Evolutionary conservation across 37 sponge, comb jelly and placozoan genomes (phyloP).

Genomic region (Hormiphora californensis): DNA sequence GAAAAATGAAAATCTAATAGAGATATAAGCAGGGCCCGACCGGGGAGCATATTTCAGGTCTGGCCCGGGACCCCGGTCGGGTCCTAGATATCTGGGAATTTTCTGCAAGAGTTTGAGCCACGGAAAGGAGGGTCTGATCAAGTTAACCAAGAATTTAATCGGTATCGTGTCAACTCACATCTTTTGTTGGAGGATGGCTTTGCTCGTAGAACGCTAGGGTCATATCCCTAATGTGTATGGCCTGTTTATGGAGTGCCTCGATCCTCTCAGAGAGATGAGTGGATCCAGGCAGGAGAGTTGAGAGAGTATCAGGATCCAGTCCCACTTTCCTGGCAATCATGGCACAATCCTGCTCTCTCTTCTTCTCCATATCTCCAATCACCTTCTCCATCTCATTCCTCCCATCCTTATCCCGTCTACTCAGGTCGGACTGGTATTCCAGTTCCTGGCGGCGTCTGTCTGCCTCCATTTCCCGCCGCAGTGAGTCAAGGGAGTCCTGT

Average conservation of each 20-base stretch:
- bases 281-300: background rate
- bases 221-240: background rate
- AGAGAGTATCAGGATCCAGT: background rate
- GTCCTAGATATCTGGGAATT: too few species aligned
- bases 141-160: background rate
- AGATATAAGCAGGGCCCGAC: too few species aligned
- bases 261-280: constrained; percentile 9
- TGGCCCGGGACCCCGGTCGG: too few species aligned
- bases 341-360: constrained; percentile 4
- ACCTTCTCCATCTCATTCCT: constrained; percentile 25
- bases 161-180: background rate
- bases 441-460: constrained; percentile 23
- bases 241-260: constrained; percentile 48
- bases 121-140: too few species aligned
- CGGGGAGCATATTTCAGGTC: too few species aligned
- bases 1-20: background rate
- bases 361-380: constrained; percentile 29
- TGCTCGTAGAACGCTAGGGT: constrained; percentile 33
- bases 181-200: constrained; percentile 26
- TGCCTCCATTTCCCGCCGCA: background rate
- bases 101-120: too few species aligned
- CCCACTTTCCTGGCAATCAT: background rate
- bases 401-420: background rate
- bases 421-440: background rate
- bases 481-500: background rate